Evolutionary conservation across 2,113 vertebrate genomes (phyloP).

Genomic region (Erythrolamprus reginae): DNA sequence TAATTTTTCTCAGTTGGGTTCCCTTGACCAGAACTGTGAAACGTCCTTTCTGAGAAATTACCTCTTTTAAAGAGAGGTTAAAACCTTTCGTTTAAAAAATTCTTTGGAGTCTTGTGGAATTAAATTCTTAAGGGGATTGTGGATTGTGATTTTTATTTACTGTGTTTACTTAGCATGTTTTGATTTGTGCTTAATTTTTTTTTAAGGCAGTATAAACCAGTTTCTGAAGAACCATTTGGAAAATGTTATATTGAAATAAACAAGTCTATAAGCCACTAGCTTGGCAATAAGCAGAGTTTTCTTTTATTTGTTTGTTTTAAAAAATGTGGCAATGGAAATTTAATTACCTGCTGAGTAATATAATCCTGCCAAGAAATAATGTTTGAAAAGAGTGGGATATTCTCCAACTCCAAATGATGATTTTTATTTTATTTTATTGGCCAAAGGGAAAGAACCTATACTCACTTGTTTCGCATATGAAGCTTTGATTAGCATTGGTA

Average conservation of each 20-base stretch:
- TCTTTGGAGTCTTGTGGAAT: background rate
- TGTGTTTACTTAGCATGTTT: background rate
- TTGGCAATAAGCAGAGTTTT: background rate
- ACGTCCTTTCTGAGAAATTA: background rate
- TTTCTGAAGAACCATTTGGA: background rate
- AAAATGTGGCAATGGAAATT: background rate
- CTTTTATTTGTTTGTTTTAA: background rate
- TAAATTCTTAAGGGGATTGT: background rate
- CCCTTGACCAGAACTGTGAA: background rate
- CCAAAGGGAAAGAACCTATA: background rate
- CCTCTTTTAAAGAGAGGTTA: background rate
- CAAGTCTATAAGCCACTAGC: background rate
- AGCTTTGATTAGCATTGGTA: slow-evolving; percentile 4
- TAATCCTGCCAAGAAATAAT: background rate
- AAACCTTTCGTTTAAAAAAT: background rate
- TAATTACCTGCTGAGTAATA: background rate
- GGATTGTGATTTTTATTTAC: background rate
- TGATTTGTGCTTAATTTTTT: background rate
- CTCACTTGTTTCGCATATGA: slow-evolving; percentile 4
- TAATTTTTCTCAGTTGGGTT: background rate
- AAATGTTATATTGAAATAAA: background rate
- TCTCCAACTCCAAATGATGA: background rate
- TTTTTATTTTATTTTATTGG: background rate
- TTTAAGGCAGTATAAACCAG: background rate
- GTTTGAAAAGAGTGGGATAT: background rate